Percentiles rank a stretch among this genome's conserved stretches.
Conservation (phyloP, 2,113 vertebrate species). For the Corythornis cristatus region DNA sequence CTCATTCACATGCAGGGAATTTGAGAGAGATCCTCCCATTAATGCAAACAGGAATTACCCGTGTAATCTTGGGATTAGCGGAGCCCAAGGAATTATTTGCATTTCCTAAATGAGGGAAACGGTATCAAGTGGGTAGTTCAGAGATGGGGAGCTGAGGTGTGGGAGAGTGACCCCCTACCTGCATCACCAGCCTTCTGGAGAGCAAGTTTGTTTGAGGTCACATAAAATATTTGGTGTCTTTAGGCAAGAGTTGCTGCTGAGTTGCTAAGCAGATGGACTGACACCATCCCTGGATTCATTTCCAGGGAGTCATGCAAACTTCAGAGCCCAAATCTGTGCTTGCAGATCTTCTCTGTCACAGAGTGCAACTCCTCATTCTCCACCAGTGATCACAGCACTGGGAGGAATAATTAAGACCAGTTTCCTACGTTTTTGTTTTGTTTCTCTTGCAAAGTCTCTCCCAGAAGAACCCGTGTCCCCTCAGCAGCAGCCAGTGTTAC, state of each 20-base stretch:
- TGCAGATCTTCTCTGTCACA: background rate
- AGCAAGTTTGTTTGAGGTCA: background rate
- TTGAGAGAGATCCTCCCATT: constrained; percentile 35
- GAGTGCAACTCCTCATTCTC: background rate
- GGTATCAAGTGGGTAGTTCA: background rate
- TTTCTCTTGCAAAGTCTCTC: background rate
- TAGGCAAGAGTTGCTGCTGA: background rate
- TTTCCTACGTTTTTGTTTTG: background rate
- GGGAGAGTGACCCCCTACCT: accelerated
- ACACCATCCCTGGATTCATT: accelerated
- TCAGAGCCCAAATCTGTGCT: background rate
- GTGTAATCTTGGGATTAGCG: constrained; percentile 47
- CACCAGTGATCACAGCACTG: background rate
- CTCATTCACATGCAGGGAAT: constrained; percentile 45
- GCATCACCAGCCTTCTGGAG: accelerated
- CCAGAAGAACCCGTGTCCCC: accelerated
- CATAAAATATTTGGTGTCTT: background rate
- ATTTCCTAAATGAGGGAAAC: constrained; percentile 46
- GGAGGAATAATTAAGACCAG: background rate
- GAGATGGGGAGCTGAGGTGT: background rate
- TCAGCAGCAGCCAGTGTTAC: background rate
- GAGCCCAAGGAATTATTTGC: constrained; percentile 57
- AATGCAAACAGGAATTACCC: constrained; percentile 54
- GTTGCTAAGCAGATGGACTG: background rate
- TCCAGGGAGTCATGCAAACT: background rate